Percentiles rank a stretch among this genome's conserved stretches.
Conservation (phyloP, 2,113 vertebrate species). For the Aegithalos caudatus region DNA sequence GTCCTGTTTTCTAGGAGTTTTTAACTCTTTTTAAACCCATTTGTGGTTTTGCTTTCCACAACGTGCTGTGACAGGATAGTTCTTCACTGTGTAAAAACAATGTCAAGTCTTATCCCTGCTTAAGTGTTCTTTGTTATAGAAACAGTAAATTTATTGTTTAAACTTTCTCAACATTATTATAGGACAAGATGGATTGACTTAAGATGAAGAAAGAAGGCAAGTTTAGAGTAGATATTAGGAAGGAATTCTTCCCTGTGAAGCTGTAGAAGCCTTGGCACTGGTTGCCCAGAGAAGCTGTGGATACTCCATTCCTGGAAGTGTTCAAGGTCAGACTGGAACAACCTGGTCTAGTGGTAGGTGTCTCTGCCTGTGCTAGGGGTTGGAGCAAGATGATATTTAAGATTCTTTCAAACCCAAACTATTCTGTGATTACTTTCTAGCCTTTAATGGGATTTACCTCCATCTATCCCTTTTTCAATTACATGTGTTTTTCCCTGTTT, state of each 20-base stretch:
- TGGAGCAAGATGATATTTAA: background rate
- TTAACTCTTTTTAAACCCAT: background rate
- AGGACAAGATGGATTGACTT: background rate
- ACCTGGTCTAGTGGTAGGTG: background rate
- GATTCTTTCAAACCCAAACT: background rate
- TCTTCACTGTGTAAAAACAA: background rate
- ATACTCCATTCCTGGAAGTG: background rate
- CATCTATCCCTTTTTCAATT: background rate
- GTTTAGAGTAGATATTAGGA: background rate
- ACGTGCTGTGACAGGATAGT: background rate
- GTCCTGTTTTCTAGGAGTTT: background rate
- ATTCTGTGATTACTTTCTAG: background rate
- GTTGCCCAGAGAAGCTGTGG: background rate
- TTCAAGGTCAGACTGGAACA: background rate
- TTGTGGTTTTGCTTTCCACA: background rate
- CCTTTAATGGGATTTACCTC: background rate
- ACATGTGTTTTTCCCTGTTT: background rate
- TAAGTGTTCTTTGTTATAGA: background rate
- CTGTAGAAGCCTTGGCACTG: background rate
- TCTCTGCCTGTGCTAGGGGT: background rate
- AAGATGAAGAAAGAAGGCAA: background rate
- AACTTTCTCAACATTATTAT: background rate
- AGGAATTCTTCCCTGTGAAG: background rate
- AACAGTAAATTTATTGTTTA: background rate
- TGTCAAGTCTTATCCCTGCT: background rate